Evolutionary conservation across 2,888 invertebrate genomes (phyloP), one percentile per base, ranked within the genome.

Genomic region (Leptogaster cylindrica): DNA sequence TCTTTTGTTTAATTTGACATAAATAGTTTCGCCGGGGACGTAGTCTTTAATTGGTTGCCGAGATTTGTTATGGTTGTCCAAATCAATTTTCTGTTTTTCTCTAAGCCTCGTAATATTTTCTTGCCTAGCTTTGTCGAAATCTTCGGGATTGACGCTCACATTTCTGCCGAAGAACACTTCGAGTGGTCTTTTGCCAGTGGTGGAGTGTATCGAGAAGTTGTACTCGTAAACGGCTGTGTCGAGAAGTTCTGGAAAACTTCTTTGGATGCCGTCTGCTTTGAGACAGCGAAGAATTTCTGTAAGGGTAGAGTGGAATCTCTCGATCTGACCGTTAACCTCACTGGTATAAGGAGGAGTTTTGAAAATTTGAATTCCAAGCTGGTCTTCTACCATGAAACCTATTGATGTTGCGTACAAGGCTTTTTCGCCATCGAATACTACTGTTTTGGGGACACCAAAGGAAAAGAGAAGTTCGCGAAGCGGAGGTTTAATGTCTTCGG

Each of bases 121-220:
- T 31, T 65, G 23, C 10, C 61, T 64, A 4, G 64, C 31, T 18
- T 28, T 25, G 12, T 61, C 63, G 12, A 27, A 23, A 4, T 44
- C 33, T 20, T 41, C 23, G 7, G 44, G 67, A 25, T 64, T 48
- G 14, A 44, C 65, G 27, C 33, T 64, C 2, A 66, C 48, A n/a
- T 23, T 63, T 51, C 66, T 36, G 31, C 70, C 67, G 33, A 71
- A 68, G 23, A 66, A 65, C 7, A 50, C 33, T 51, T 71, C 66
- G 4, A 71, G 46, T 14, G 68, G 67, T 67, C 61, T 67, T 46
- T 41, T 58, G 6, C 33, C 39, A 20, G 48, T 70, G 2, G 68
- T 64, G 12, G 68, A 63, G 50, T 71, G 68, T 3, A 68, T 50
- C 3, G 68, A 67, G 16, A 48, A 51, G 25, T 68, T 70, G 41